Evolutionary conservation across 2,888 invertebrate genomes (phyloP).

Genomic region (Thelaira solivaga): DNA sequence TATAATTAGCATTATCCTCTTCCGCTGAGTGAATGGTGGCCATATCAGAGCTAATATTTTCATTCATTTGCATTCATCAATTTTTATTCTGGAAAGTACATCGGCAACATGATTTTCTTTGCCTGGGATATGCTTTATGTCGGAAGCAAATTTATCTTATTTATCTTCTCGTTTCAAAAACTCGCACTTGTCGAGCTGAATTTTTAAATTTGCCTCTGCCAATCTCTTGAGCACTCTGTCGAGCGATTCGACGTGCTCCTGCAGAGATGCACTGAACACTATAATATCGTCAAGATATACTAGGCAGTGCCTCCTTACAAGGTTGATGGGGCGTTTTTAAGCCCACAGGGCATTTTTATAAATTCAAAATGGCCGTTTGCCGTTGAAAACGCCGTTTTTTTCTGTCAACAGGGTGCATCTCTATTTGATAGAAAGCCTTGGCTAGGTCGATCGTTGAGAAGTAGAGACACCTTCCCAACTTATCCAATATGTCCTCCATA

Average conservation of each 20-base stretch:
- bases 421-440: conserved; percentile 60
- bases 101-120: not conserved
- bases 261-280: not conserved
- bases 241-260: conserved; percentile 3
- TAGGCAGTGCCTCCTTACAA: not conserved
- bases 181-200: not conserved
- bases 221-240: conserved; percentile 4
- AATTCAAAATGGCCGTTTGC: conserved; percentile 57
- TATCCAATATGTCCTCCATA: conserved; percentile 41
- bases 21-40: not conserved
- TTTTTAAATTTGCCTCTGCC: not conserved
- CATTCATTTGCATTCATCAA: not conserved
- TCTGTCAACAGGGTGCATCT: conserved; percentile 61
- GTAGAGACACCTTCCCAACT: conserved; percentile 47
- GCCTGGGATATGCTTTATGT: conserved; percentile 12
- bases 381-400: not conserved
- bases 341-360: not conserved
- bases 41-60: not conserved
- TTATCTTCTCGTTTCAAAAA: conserved; percentile 1
- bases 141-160: conserved; percentile 8
- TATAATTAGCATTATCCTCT: not conserved
- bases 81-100: not conserved
- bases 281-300: conserved; percentile 11
- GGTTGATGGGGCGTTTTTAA: not conserved
- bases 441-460: conserved; percentile 53